Evolutionary conservation across 2,888 invertebrate species (phyloP).

Genomic region (Prosapia bicincta): DNA sequence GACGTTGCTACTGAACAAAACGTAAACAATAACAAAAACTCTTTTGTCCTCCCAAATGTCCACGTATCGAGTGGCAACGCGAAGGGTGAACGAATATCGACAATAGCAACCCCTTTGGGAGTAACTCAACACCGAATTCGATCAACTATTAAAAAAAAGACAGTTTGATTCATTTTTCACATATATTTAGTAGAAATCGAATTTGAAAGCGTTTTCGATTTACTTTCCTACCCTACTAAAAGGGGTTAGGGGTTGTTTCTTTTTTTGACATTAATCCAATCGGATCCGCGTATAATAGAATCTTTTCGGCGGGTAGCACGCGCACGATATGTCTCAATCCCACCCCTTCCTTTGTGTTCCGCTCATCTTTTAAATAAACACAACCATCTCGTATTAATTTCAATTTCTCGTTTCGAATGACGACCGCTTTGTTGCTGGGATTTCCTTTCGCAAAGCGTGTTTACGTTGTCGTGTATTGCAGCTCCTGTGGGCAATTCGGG

Average conservation of each 20-base stretch:
- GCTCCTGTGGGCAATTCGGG: neutral
- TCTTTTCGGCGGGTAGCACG: constrained; percentile 37
- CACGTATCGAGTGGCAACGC: constrained; percentile 8
- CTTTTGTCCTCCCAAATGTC: neutral
- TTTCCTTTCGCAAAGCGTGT: neutral
- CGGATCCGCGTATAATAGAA: constrained; percentile 38
- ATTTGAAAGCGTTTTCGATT: constrained; percentile 31
- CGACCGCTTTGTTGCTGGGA: neutral
- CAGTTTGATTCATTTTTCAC: constrained; percentile 26
- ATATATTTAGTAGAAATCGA: constrained; percentile 32
- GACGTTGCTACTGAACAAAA: too few relatives aligned
- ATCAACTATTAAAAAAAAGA: constrained; percentile 23
- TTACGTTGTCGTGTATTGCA: neutral
- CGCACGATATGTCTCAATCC: constrained; percentile 30
- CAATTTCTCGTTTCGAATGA: constrained; percentile 15
- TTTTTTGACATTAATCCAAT: constrained; percentile 34
- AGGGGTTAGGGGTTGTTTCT: constrained; percentile 16
- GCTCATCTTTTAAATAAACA: constrained; percentile 30
- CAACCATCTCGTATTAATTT: constrained; percentile 28
- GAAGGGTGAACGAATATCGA: neutral
- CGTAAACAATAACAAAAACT: neutral
- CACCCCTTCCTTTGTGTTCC: neutral
- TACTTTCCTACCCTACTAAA: constrained; percentile 12
- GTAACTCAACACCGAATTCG: constrained; percentile 13
- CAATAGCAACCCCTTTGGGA: constrained; percentile 4